Percentiles rank a stretch among this genome's conserved stretches.
These are phyloP conservation scores for Rhinophrynus dorsalis DNA, from an alignment of 2,797 vertebrate species.

Conservation along the genomic window DNA sequence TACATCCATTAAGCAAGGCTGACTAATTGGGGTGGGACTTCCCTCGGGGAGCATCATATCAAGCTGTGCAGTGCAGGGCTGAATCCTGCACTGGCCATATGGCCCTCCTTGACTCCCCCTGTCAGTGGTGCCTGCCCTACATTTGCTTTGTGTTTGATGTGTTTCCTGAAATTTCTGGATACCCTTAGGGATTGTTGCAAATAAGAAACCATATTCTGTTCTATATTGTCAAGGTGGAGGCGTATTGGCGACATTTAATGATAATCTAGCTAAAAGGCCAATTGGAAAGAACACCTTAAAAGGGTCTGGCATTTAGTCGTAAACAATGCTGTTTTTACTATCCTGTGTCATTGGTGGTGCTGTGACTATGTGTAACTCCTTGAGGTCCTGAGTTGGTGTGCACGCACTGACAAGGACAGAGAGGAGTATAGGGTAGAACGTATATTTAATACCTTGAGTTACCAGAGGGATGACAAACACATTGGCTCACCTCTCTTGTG, in stretches of 20 bases:
- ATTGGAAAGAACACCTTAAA: background rate
- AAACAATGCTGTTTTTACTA: background rate
- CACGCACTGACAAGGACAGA: no score
- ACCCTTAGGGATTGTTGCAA: background rate
- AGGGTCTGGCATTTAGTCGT: background rate
- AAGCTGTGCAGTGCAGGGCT: background rate
- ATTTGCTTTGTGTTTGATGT: background rate
- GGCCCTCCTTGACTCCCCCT: background rate
- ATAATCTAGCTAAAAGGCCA: background rate
- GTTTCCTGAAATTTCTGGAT: background rate
- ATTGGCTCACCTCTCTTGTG: no score
- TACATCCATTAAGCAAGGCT: background rate
- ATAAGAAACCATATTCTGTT: background rate
- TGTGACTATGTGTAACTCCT: no score
- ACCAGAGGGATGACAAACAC: no score
- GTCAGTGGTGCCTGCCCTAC: background rate
- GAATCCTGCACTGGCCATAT: slow-evolving; percentile 21
- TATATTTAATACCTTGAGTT: no score
- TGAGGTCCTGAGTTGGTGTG: no score
- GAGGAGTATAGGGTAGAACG: no score
- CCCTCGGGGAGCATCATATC: background rate
- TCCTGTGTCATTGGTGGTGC: background rate
- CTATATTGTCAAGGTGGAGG: background rate
- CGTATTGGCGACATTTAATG: background rate
- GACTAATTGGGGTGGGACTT: slow-evolving; percentile 12